Evolutionary conservation across 1,140 invertebrate species (phyloP).

Genomic region (Prorops nasuta): DNA sequence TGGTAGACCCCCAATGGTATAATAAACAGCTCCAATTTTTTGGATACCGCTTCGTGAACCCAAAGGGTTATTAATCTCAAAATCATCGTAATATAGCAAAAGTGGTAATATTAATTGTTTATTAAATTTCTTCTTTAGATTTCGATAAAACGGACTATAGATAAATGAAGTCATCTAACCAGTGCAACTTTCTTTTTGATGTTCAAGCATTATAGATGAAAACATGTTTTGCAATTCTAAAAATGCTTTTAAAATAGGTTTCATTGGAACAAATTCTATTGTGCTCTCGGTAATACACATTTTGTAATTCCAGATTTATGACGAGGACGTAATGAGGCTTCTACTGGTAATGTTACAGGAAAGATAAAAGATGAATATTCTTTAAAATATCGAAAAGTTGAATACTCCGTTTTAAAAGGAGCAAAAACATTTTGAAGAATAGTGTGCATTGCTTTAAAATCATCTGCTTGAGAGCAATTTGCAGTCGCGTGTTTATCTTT

Average conservation of each 20-base stretch:
- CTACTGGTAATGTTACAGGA: background rate
- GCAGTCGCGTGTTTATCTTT: no score
- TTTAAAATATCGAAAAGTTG: background rate
- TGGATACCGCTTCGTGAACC: slow-evolving; percentile 17
- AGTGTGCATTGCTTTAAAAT: no score
- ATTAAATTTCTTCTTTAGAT: slow-evolving; percentile 8
- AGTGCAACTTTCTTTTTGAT: background rate
- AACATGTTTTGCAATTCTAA: background rate
- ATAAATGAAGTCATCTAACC: background rate
- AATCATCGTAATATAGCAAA: slow-evolving; percentile 18
- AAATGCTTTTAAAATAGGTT: background rate
- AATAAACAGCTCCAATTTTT: slow-evolving; percentile 16
- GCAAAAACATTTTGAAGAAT: no score
- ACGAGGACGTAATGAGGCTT: background rate
- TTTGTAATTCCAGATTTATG: background rate
- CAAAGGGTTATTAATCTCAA: slow-evolving; percentile 13
- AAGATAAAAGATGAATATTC: background rate
- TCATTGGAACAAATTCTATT: background rate
- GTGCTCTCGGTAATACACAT: background rate
- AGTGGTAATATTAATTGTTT: slow-evolving; percentile 15
- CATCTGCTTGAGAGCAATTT: no score
- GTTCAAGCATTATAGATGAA: background rate
- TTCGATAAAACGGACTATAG: slow-evolving; percentile 4
- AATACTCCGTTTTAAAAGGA: background rate
- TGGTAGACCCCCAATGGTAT: slow-evolving; percentile 14